These are phyloP conservation scores for Drosophila persimilis DNA, from an alignment of 1,140 invertebrate species.

Conservation along the genomic window DNA sequence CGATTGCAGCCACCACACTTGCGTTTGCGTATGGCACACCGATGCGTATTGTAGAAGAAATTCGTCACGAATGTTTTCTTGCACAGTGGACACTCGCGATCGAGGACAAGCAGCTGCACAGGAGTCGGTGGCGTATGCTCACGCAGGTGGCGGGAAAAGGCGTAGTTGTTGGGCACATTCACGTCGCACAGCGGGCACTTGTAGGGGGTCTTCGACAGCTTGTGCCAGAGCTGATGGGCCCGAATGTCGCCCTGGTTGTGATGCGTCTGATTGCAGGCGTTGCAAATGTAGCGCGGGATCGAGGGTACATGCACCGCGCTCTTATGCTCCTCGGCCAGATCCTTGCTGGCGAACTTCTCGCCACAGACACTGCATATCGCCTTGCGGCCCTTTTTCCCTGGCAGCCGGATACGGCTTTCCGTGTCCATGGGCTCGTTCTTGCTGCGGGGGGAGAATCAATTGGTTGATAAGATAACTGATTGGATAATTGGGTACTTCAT, in stretches of 20 bases:
- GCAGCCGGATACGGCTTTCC: background rate
- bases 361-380: constrained; percentile 64
- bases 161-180: constrained; percentile 58
- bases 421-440: constrained; percentile 58
- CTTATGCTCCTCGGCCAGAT: constrained; percentile 62
- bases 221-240: constrained; percentile 80
- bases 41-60: constrained; percentile 76
- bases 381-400: constrained; percentile 44
- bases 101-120: constrained; percentile 55
- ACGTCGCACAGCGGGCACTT: constrained; percentile 65
- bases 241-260: constrained; percentile 69
- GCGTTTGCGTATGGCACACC: constrained; percentile 69
- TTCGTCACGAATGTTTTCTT: constrained; percentile 72
- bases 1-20: constrained; percentile 74
- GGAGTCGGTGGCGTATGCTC: constrained; percentile 59
- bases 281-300: constrained; percentile 66
- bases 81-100: constrained; percentile 74
- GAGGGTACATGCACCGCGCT: constrained; percentile 52
- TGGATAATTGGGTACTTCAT: background rate
- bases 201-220: constrained; percentile 76
- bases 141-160: constrained; percentile 63
- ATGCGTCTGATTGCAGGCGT: constrained; percentile 72
- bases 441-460: constrained; percentile 16
- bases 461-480: background rate
- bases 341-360: constrained; percentile 64